These are phyloP conservation scores for Hydrocynus forskahlii DNA, from an alignment of 2,797 vertebrate genomes.

Conservation along the genomic window DNA sequence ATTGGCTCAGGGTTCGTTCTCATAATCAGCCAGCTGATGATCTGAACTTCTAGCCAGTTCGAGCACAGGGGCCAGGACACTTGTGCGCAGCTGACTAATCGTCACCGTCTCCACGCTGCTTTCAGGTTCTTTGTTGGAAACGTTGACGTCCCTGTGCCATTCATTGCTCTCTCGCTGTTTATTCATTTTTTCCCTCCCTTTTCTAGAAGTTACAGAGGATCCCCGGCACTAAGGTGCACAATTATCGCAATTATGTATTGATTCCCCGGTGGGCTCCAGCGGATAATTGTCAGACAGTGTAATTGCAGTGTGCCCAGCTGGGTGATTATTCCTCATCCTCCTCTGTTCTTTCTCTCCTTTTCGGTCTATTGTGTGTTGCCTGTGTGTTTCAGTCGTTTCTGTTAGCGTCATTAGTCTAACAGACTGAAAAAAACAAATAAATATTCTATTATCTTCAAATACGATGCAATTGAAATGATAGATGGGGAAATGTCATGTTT, in stretches of 20 bases:
- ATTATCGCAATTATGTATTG: slow-evolving; percentile 85
- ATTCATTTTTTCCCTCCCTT: slow-evolving; percentile 68
- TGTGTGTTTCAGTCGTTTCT: slow-evolving; percentile 58
- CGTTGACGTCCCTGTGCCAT: slow-evolving; percentile 57
- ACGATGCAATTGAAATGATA: slow-evolving; percentile 14
- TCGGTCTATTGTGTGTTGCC: slow-evolving; percentile 63
- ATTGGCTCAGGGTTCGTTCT: background rate
- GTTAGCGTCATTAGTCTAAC: slow-evolving; percentile 67
- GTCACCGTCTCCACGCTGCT: slow-evolving; percentile 43
- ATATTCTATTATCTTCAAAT: slow-evolving; percentile 59
- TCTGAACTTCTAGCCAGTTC: background rate
- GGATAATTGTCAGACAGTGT: slow-evolving; percentile 80
- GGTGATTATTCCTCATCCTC: slow-evolving; percentile 77
- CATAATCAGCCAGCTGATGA: slow-evolving; percentile 28
- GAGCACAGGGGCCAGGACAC: background rate
- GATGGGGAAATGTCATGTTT: background rate
- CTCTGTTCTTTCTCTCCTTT: slow-evolving; percentile 66
- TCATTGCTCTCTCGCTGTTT: slow-evolving; percentile 66
- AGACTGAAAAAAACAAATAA: slow-evolving; percentile 64
- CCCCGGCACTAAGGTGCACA: slow-evolving; percentile 72
- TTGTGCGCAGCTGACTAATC: slow-evolving; percentile 57
- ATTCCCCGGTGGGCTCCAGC: slow-evolving; percentile 71
- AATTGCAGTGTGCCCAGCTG: slow-evolving; percentile 82
- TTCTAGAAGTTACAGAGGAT: slow-evolving; percentile 69
- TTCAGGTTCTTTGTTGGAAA: slow-evolving; percentile 69